Conservation (phyloP, 2,113 vertebrate species). For the Pipa parva region DNA sequence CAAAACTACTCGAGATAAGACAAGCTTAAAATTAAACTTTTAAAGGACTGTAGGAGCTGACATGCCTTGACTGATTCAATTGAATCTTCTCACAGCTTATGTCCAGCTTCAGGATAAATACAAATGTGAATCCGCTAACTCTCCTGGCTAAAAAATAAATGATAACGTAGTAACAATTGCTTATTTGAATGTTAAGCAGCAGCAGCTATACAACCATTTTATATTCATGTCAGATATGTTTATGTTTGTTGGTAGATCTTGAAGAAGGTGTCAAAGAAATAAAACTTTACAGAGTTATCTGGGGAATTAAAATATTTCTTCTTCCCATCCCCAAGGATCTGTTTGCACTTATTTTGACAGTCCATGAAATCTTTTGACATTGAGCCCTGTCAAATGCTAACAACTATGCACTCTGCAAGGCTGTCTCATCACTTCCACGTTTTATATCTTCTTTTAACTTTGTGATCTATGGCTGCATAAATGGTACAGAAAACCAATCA, state of each 20-base stretch:
- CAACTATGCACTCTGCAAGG: slow-evolving; percentile 63
- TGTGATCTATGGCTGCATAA: slow-evolving; percentile 10
- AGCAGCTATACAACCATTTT: slow-evolving; percentile 70
- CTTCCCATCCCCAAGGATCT: slow-evolving; percentile 73
- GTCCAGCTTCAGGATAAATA: slow-evolving; percentile 34
- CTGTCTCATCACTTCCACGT: slow-evolving; percentile 59
- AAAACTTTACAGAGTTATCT: slow-evolving; percentile 66
- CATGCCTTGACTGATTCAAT: slow-evolving; percentile 29
- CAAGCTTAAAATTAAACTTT: slow-evolving; percentile 26
- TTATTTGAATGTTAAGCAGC: slow-evolving; percentile 61
- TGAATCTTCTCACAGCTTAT: slow-evolving; percentile 26
- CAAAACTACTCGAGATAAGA: slow-evolving; percentile 12
- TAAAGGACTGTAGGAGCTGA: slow-evolving; percentile 20
- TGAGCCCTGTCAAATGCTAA: slow-evolving; percentile 83
- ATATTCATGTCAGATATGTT: slow-evolving; percentile 74
- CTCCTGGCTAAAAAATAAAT: slow-evolving; percentile 27
- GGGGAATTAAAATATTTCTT: slow-evolving; percentile 83
- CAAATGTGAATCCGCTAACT: slow-evolving; percentile 25
- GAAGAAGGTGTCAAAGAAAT: slow-evolving; percentile 84
- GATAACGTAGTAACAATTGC: slow-evolving; percentile 29
- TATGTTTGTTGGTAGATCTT: slow-evolving; percentile 70
- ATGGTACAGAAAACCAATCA: neutral
- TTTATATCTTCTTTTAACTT: slow-evolving; percentile 52
- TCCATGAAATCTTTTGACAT: slow-evolving; percentile 77
- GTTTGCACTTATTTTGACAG: slow-evolving; percentile 82